A percentile compares a stretch with the other conserved stretches of the same genome.
These are phyloP conservation scores for Pseudorasbora parva DNA, from an alignment of 2,113 vertebrate genomes.

Conservation along the genomic window DNA sequence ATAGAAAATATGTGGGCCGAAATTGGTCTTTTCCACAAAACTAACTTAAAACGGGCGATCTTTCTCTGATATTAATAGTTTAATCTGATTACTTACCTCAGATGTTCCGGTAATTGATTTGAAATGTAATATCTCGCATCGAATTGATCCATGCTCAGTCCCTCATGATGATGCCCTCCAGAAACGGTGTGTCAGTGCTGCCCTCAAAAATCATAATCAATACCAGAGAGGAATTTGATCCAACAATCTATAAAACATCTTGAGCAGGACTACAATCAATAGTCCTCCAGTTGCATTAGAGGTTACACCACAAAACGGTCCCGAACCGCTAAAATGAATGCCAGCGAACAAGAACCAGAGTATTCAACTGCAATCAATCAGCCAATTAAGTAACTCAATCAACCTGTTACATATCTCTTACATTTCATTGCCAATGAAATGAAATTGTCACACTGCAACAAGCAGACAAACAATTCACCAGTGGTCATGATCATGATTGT, in stretches of 20 bases:
- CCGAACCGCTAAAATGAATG: neutral
- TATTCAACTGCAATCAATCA: conserved; percentile 17
- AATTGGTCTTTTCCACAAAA: conserved; percentile 3
- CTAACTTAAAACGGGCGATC: conserved; percentile 4
- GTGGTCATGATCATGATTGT: conserved; percentile 3
- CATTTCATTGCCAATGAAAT: neutral
- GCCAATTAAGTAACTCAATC: conserved; percentile 1
- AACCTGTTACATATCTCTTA: neutral
- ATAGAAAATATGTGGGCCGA: conserved; percentile 16
- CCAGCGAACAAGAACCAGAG: conserved; percentile 36
- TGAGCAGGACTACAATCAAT: conserved; percentile 45
- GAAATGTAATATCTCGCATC: conserved; percentile 35
- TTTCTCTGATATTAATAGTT: conserved; percentile 20
- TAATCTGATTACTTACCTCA: conserved; percentile 29
- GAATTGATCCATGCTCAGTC: conserved; percentile 38
- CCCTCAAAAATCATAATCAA: conserved; percentile 37
- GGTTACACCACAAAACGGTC: conserved; percentile 43
- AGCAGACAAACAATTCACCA: neutral
- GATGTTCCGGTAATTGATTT: conserved; percentile 46
- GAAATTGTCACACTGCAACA: neutral
- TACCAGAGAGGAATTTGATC: conserved; percentile 44
- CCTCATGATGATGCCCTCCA: neutral
- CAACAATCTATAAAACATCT: conserved; percentile 48
- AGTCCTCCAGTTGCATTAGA: conserved; percentile 40
- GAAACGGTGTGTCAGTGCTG: conserved; percentile 35